phyloP scores from a whole-genome alignment of 2,888 invertebrate genomes.

The Pocota personata region DNA sequence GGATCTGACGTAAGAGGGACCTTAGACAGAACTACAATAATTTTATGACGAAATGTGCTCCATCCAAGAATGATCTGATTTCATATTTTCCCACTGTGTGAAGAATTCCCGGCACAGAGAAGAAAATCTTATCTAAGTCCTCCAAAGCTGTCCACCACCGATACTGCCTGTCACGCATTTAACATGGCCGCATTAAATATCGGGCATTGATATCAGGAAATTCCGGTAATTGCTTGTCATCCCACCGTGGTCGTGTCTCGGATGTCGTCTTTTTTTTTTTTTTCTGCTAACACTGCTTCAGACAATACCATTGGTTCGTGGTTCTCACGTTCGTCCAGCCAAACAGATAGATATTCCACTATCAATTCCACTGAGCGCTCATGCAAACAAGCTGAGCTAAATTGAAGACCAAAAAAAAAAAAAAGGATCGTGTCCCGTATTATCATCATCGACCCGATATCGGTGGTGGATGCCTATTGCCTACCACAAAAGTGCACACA shows the following conservation, averaged over 20 bases:
- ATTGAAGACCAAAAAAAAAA: slow-evolving; percentile 43
- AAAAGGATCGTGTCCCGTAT: slow-evolving; percentile 68
- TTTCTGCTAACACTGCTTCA: not conserved
- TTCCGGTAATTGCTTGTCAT: slow-evolving; percentile 72
- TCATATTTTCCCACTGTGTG: not conserved
- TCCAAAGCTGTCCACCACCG: not conserved
- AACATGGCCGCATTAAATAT: slow-evolving; percentile 67
- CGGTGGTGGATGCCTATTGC: slow-evolving; percentile 51
- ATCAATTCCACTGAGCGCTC: slow-evolving; percentile 25
- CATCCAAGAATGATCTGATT: no score
- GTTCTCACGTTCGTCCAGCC: slow-evolving; percentile 71
- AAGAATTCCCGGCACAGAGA: not conserved
- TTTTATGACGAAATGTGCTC: no score
- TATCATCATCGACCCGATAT: slow-evolving; percentile 71
- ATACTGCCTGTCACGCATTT: slow-evolving; percentile 62
- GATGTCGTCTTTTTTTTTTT: slow-evolving; percentile 52
- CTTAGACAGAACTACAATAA: no score
- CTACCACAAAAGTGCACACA: slow-evolving; percentile 42
- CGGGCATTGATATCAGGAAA: slow-evolving; percentile 58
- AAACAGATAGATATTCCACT: slow-evolving; percentile 26
- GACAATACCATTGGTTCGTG: slow-evolving; percentile 21
- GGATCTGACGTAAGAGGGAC: no score
- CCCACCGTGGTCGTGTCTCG: slow-evolving; percentile 53
- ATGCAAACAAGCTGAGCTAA: slow-evolving; percentile 68
- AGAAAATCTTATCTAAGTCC: not conserved